A percentile compares a stretch with the other conserved stretches of the same genome.
Evolutionary conservation across 2,113 vertebrate species (phyloP).

Genomic region (Castor canadensis): DNA sequence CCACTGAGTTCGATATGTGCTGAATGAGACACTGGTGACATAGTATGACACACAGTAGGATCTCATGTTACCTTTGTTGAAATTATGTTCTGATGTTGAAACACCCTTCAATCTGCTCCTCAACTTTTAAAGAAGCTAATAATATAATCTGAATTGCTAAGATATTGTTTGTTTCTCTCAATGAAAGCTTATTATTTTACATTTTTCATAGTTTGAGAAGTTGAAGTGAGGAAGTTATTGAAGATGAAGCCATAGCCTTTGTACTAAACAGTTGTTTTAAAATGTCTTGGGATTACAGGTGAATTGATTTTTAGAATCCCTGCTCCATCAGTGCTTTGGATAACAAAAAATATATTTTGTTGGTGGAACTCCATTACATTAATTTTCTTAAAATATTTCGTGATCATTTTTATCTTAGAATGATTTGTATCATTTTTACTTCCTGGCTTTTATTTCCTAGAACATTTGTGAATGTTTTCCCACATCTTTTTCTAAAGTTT

Average conservation of each 20-base stretch:
- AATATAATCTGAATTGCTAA: background rate
- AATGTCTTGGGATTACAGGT: slow-evolving; percentile 1
- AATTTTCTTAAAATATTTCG: slow-evolving; percentile 14
- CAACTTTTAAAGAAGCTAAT: background rate
- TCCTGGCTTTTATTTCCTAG: background rate
- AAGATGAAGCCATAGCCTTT: background rate
- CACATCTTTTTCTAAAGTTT: background rate
- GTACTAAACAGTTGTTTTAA: background rate
- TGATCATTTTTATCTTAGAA: background rate
- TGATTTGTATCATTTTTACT: slow-evolving; percentile 28
- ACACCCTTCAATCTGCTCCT: background rate
- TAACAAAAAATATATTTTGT: background rate
- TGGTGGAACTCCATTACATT: background rate
- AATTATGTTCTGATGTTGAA: background rate
- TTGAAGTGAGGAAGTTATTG: slow-evolving; percentile 11
- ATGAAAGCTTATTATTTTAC: background rate
- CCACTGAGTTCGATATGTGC: background rate
- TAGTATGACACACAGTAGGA: background rate
- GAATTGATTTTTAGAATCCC: background rate
- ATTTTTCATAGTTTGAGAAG: slow-evolving; percentile 35
- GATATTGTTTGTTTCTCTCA: background rate
- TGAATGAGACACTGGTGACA: background rate
- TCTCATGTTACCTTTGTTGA: background rate
- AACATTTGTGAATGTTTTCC: background rate
- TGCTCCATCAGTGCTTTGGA: background rate